A percentile compares a stretch with the other conserved stretches of the same genome.
Conservation (phyloP, 1,140 invertebrate species). For the Pantala flavescens region DNA sequence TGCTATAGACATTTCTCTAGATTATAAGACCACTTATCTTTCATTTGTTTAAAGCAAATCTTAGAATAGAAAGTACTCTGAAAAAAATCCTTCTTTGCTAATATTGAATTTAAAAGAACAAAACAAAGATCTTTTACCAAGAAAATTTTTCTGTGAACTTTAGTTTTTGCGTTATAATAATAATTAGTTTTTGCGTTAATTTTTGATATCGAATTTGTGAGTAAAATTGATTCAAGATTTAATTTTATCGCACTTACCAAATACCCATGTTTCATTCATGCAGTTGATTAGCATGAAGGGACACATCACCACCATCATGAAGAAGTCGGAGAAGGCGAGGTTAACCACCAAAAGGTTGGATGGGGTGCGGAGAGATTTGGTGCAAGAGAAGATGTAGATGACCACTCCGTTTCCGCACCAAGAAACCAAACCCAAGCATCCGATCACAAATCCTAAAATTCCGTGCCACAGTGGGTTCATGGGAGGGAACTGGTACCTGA, state of each 20-base stretch:
- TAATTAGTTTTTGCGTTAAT: too few species aligned
- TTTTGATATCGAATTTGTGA: too few species aligned
- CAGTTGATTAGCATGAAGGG: slow-evolving; percentile 33
- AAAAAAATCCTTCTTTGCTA: too few species aligned
- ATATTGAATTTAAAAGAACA: too few species aligned
- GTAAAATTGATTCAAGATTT: too few species aligned
- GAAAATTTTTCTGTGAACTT: too few species aligned
- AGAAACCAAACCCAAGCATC: slow-evolving; percentile 35
- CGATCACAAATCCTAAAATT: slow-evolving; percentile 36
- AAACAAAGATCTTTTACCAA: too few species aligned
- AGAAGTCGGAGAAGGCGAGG: slow-evolving; percentile 36
- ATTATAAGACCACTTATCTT: too few species aligned
- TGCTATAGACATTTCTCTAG: too few species aligned
- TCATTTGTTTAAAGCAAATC: neutral
- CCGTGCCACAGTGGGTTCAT: slow-evolving; percentile 37
- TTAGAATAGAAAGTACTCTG: too few species aligned
- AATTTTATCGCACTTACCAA: slow-evolving; percentile 21
- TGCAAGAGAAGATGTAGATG: slow-evolving; percentile 39
- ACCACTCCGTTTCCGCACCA: slow-evolving; percentile 39
- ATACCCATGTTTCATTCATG: slow-evolving; percentile 30
- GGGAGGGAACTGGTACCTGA: slow-evolving; percentile 34
- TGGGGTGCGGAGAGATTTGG: slow-evolving; percentile 34
- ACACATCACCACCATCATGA: slow-evolving; percentile 33
- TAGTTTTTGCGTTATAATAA: too few species aligned
- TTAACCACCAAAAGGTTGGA: slow-evolving; percentile 37